A percentile compares a stretch with the other conserved stretches of the same genome.
Conservation (phyloP, 2,113 vertebrate genomes). For the Halichoerus grypus region DNA sequence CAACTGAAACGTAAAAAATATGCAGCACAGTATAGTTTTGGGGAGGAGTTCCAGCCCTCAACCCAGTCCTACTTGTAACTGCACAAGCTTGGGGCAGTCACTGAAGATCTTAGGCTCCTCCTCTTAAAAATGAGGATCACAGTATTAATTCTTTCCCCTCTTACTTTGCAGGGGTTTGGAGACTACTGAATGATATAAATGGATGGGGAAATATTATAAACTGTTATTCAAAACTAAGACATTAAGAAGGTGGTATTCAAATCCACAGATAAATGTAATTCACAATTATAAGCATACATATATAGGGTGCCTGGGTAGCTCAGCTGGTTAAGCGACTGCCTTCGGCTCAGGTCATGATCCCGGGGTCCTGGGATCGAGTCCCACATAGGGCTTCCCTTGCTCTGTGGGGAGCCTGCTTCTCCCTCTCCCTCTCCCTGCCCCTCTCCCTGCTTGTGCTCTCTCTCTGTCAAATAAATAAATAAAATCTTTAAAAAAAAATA, state of each 20-base stretch:
- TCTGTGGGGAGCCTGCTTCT: no score
- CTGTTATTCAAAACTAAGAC: not conserved
- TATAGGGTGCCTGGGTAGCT: not conserved
- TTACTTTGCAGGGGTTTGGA: not conserved
- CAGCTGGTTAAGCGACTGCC: no score
- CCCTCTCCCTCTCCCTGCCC: no score
- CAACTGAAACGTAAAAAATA: not conserved
- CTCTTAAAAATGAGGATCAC: not conserved
- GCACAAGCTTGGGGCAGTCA: not conserved
- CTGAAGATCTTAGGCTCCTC: not conserved
- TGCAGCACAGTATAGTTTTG: fast-evolving
- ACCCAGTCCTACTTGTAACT: not conserved
- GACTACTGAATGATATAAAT: not conserved
- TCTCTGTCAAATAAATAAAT: no score
- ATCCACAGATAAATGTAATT: not conserved
- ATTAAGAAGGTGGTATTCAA: constrained; percentile 2
- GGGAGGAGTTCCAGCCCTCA: not conserved
- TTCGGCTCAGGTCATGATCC: no score
- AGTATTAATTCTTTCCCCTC: not conserved
- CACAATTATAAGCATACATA: not conserved
- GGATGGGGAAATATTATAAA: not conserved
- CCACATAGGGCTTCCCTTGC: no score
- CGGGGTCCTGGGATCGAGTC: no score
- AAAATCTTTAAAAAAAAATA: not conserved
- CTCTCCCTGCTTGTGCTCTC: no score